phyloP scores from a whole-genome alignment of 2,888 invertebrate species.

The Caenorhabditis auriculariae region DNA sequence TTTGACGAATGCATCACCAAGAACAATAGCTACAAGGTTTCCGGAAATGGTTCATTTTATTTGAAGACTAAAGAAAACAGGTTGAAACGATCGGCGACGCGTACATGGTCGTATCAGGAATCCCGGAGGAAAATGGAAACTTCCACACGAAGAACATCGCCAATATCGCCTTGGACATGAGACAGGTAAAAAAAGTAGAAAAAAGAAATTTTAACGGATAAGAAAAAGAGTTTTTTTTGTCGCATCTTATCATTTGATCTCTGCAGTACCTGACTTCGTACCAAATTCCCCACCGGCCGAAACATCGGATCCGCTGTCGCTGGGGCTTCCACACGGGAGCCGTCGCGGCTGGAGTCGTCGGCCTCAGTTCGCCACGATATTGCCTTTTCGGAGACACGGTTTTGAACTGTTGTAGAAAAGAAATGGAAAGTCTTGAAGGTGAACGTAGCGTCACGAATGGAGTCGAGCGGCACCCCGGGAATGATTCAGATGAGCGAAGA shows the following conservation, averaged over 20 bases:
- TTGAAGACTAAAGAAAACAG: conserved; percentile 9
- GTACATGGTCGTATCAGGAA: conserved; percentile 60
- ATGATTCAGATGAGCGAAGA: conserved; percentile 54
- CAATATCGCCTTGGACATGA: conserved; percentile 53
- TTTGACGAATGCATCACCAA: conserved; percentile 57
- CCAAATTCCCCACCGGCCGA: conserved; percentile 51
- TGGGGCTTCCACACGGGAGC: conserved; percentile 61
- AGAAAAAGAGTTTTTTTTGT: too few species aligned
- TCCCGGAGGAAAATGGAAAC: conserved; percentile 59
- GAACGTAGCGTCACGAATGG: conserved; percentile 46
- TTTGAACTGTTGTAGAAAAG: too few species aligned
- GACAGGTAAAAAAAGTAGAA: conserved; percentile 28
- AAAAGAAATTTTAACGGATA: too few species aligned
- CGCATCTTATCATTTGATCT: too few species aligned
- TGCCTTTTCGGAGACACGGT: conserved; percentile 61
- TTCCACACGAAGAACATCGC: conserved; percentile 52
- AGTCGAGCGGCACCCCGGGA: conserved; percentile 46
- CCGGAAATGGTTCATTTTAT: background rate
- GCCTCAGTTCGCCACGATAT: conserved; percentile 56
- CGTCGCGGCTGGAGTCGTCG: conserved; percentile 59
- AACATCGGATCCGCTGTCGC: conserved; percentile 50
- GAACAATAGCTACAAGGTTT: conserved; percentile 47
- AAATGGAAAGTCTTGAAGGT: too few species aligned
- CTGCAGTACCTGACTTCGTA: conserved; percentile 50
- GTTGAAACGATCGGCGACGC: conserved; percentile 61